These are phyloP conservation scores for Fragum sueziense DNA, from an alignment of 2,888 invertebrate genomes.

Conservation along the genomic window DNA sequence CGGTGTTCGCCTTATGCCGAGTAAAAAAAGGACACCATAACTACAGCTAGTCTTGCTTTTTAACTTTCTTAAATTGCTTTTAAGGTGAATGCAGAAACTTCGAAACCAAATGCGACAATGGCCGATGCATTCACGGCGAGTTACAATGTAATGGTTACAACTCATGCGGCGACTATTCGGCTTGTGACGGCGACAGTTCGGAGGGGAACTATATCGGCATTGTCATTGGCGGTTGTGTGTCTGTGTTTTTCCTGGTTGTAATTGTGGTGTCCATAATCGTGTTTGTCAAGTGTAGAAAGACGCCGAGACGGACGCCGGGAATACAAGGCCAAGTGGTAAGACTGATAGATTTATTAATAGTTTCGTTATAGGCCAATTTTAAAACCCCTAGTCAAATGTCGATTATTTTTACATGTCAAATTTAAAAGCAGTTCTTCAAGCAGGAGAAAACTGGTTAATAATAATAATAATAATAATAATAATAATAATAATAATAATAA, in stretches of 20 bases:
- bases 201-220: constrained; percentile 7
- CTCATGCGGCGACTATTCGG: constrained; percentile 9
- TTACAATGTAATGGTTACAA: constrained; percentile 2
- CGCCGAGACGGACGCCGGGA: not conserved
- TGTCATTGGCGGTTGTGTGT: not conserved
- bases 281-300: not conserved
- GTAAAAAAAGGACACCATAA: no score
- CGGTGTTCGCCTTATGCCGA: no score
- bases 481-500: no score
- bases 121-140: constrained; percentile 5
- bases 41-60: no score
- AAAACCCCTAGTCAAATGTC: no score
- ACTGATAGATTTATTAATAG: no score
- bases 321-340: constrained; percentile 11
- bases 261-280: not conserved
- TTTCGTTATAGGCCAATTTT: no score
- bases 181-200: constrained; percentile 9
- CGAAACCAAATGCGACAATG: not conserved
- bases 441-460: no score
- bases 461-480: no score
- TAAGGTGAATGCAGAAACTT: not conserved
- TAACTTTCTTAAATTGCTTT: no score
- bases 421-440: no score
- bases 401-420: no score
- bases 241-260: not conserved